Conservation (phyloP, 2,797 vertebrate species). For the Enteromius thamalakanensis region DNA sequence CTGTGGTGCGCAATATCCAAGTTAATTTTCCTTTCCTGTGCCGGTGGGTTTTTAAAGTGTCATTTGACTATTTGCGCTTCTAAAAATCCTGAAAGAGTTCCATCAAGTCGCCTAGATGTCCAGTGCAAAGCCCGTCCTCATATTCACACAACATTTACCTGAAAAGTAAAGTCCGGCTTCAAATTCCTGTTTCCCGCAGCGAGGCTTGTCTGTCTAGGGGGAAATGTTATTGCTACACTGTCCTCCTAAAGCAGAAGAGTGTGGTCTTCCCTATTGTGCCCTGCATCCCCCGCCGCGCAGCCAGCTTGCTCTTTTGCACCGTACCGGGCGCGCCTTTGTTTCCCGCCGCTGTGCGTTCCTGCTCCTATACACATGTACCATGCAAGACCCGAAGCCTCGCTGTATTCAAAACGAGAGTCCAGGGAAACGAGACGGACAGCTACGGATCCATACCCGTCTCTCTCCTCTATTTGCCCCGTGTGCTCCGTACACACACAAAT, state of each 20-base stretch:
- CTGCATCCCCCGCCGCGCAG: conserved; percentile 61
- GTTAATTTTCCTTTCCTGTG: not conserved
- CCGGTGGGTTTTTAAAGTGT: not conserved
- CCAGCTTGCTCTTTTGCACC: conserved; percentile 45
- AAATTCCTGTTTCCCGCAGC: conserved; percentile 23
- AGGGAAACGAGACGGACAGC: conserved; percentile 7
- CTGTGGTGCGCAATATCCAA: not conserved
- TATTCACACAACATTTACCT: not conserved
- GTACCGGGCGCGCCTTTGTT: conserved; percentile 40
- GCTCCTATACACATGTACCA: conserved; percentile 40
- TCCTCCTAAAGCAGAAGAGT: conserved; percentile 54
- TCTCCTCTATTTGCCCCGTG: conserved; percentile 44
- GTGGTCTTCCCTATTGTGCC: conserved; percentile 70
- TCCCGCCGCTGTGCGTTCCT: conserved; percentile 29
- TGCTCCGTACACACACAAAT: conserved; percentile 50
- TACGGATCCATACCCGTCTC: conserved; percentile 39
- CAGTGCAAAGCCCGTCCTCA: not conserved
- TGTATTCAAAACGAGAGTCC: conserved; percentile 35
- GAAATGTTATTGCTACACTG: conserved; percentile 53
- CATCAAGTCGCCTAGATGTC: not conserved
- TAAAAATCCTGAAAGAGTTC: not conserved
- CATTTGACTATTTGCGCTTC: not conserved
- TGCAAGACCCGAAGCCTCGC: conserved; percentile 7
- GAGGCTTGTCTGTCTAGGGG: conserved; percentile 40
- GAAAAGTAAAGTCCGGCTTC: conserved; percentile 14